Percentiles rank a stretch among this genome's conserved stretches.
Conservation (phyloP, 1,140 invertebrate species). For the Papilio machaon region DNA sequence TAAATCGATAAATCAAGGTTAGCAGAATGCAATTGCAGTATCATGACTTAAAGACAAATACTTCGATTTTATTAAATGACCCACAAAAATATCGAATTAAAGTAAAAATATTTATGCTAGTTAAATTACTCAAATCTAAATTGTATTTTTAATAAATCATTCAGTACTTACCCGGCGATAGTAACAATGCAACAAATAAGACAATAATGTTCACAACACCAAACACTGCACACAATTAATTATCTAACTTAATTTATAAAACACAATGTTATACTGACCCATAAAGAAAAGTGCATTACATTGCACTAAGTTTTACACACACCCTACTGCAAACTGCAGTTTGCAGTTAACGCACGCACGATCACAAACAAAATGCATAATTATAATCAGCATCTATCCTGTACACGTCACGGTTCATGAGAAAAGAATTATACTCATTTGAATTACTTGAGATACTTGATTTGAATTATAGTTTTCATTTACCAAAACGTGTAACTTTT, state of each 20-base stretch:
- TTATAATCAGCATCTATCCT: background rate
- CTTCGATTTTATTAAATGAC: background rate
- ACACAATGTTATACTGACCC: background rate
- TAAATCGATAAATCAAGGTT: conserved; percentile 73
- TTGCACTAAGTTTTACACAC: conserved; percentile 37
- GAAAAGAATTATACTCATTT: background rate
- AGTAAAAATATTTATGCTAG: background rate
- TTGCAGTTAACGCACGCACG: conserved; percentile 22
- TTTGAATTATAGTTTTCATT: background rate
- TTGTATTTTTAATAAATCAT: conserved; percentile 35
- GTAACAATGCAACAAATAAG: conserved; percentile 47
- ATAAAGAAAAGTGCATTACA: conserved; percentile 44
- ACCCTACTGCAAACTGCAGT: background rate
- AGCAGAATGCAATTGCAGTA: conserved; percentile 60
- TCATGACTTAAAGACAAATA: conserved; percentile 41
- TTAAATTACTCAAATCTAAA: background rate
- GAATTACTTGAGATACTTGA: background rate
- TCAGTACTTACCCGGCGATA: conserved; percentile 66
- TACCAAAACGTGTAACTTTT: background rate
- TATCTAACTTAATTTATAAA: background rate
- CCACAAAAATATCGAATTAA: background rate
- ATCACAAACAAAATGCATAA: conserved; percentile 36
- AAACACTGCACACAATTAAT: conserved; percentile 44
- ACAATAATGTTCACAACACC: conserved; percentile 51
- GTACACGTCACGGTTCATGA: background rate